Conservation (phyloP, 2,797 vertebrate genomes). For the Alcedo quadribrachys region DNA sequence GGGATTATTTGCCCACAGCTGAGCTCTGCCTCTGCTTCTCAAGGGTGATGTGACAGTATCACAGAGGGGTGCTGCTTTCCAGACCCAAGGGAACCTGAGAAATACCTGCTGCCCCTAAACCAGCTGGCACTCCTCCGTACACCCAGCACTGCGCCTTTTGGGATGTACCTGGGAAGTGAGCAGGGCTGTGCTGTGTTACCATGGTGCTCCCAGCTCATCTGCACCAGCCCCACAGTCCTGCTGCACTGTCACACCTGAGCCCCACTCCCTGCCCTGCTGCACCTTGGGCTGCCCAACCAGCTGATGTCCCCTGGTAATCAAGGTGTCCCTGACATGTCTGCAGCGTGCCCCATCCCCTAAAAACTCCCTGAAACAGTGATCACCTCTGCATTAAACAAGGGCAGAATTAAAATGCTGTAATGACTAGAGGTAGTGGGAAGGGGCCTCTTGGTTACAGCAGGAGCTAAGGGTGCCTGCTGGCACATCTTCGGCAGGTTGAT, state of each 20-base stretch:
- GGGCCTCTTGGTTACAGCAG: neutral
- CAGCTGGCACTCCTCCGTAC: fast-evolving
- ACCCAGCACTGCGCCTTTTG: neutral
- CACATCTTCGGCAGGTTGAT: fast-evolving
- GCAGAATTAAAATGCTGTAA: fast-evolving
- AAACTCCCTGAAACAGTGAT: neutral
- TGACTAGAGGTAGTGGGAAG: neutral
- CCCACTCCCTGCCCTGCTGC: neutral
- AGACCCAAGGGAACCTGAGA: neutral
- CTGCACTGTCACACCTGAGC: neutral
- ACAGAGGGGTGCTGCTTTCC: neutral
- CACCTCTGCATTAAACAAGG: neutral
- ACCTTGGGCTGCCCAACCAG: fast-evolving
- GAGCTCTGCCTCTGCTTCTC: neutral
- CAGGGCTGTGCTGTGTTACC: fast-evolving
- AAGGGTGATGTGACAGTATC: fast-evolving
- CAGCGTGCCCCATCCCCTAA: neutral
- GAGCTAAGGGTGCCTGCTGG: neutral
- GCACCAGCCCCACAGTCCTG: neutral
- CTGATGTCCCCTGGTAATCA: too few relatives aligned
- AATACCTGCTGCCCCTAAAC: neutral
- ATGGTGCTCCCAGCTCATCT: neutral
- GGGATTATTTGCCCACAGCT: neutral
- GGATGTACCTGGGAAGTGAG: neutral
- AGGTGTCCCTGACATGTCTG: fast-evolving